Base-by-base conservation (phyloP, 2,888 invertebrate genomes). In the Caenorhabditis doughertyi region DNA sequence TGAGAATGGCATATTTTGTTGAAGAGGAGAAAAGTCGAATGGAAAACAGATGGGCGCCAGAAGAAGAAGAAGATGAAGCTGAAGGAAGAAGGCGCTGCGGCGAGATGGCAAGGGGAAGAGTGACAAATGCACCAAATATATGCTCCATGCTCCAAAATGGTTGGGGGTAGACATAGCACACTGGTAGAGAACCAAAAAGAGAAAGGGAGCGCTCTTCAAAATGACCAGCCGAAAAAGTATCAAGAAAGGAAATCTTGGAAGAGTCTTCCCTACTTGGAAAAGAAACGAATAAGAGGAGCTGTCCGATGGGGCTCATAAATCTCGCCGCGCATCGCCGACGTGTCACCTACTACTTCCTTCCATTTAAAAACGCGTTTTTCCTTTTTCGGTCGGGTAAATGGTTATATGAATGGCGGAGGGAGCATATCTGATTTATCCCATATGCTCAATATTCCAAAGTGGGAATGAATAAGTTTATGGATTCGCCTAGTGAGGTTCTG, bases 111-210 rank as follows among this genome's bases (percentile, higher is more conserved):
- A 67, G 71, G 64, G 39, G 73, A 67, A 42, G 58, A 77, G 68
- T 77, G 77, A 77, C 77, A 77, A 77, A 77, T 77, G 68, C 77
- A 68, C 77, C 77, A 77, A 77, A 68, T 77, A 51, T 77, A 68
- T 68, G 60, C 74, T 65, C 49, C 65, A 65, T 39, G 67, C 68
- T 68, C 77, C 60, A 55, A 74, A 77, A 77, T 77, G 68, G 74
- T 74, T 56, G 65, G 51, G n/a, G 44, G 65, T 39, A 70, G 56
- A 56, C 55, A 53, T 65, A 32, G 65, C 18, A 18, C 21, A 42
- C 32, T n/a, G 23, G 76, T 56, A 39, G 55, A 5, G 35, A 3
- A 42, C 18, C 3, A 32, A 11, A 49, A 29, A 55, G 18, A 23
- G 25, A 35, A 18, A n/a, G 8, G 49, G 56, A 51, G 49, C 27